Percentiles rank a stretch among this genome's conserved stretches.
Conservation (phyloP, 2,888 invertebrate species). For the Dicyrtomina minuta region DNA sequence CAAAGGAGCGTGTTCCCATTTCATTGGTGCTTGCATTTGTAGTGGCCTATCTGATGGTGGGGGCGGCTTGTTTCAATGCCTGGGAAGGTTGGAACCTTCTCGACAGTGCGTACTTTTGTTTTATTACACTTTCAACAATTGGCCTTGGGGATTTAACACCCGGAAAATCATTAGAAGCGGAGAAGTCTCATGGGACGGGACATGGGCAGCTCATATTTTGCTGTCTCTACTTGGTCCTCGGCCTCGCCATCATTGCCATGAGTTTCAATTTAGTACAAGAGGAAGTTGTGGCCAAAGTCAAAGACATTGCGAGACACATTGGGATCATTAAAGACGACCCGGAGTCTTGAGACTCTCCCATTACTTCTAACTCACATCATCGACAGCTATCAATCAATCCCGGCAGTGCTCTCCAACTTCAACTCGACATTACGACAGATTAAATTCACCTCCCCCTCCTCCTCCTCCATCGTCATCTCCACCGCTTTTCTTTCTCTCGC, state of each 20-base stretch:
- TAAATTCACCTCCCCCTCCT: neutral
- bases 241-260: slow-evolving; percentile 79
- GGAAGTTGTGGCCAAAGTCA: slow-evolving; percentile 72
- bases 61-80: slow-evolving; percentile 75
- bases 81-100: slow-evolving; percentile 71
- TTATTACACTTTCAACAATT: slow-evolving; percentile 79
- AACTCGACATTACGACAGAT: slow-evolving; percentile 9
- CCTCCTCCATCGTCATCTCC: neutral
- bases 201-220: slow-evolving; percentile 76
- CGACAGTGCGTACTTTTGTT: slow-evolving; percentile 81
- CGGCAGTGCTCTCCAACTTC: neutral
- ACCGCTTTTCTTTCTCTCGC: neutral
- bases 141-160: slow-evolving; percentile 78
- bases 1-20: slow-evolving; percentile 63
- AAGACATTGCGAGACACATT: slow-evolving; percentile 69
- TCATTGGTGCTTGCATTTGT: slow-evolving; percentile 68
- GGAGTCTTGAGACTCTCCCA: slow-evolving; percentile 13
- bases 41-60: slow-evolving; percentile 71
- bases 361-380: neutral
- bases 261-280: slow-evolving; percentile 81
- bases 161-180: slow-evolving; percentile 59
- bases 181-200: slow-evolving; percentile 56
- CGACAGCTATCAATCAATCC: slow-evolving; percentile 25
- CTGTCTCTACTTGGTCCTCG: slow-evolving; percentile 75
- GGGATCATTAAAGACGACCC: slow-evolving; percentile 64